Base-by-base conservation (phyloP, 2,797 vertebrate genomes). In the Mallotus villosus region DNA sequence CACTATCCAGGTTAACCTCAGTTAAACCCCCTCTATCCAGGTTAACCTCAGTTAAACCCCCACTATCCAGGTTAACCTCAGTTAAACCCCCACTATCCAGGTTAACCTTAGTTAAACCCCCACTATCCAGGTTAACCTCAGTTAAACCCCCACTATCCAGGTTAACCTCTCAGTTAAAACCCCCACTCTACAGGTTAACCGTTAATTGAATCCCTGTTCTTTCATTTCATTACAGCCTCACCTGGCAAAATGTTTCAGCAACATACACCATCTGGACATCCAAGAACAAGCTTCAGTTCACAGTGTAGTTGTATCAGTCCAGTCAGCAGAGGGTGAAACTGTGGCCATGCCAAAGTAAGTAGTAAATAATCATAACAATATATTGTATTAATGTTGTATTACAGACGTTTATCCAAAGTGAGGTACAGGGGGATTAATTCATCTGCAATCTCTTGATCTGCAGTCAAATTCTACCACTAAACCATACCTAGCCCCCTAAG, bases 221-320 rank as follows among this genome's bases (percentile, higher is more conserved):
- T 41, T 62, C 80, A n/a, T 2, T 63, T 37, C 21, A 27, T 67
- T 72, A 78, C 73, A 92, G 91, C 90, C 85, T 73, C 78, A 90
- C 68, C 86, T 92, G 49, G 72, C 75, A 74, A 92, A 92, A 76
- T 91, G 90, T 21, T 92, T 92, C 81, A 83, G 87, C 76, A 91
- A 90, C 53, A 75, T 91, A 69, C 88, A 81, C 17, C 84, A 70
- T 2, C 34, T 92, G 67, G 51, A 88, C 60, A 87, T 91, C 37
- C 78, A 78, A 41, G 79, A 75, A n/a, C 83, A 87, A 63, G 80
- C 85, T 19, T 65, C 82, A 11, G 84, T 86, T 12, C 81, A 86
- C 63, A 81, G 88, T 0, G 67, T 86, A 8, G 79, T 92, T 37
- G 75, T 76, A 51, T 85, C 86, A 83, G 78, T 92, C 61, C 69